Evolutionary conservation across 1,140 invertebrate species (phyloP), one percentile per base, ranked within the genome.

Genomic region (Cyrtorhinus lividipennis): DNA sequence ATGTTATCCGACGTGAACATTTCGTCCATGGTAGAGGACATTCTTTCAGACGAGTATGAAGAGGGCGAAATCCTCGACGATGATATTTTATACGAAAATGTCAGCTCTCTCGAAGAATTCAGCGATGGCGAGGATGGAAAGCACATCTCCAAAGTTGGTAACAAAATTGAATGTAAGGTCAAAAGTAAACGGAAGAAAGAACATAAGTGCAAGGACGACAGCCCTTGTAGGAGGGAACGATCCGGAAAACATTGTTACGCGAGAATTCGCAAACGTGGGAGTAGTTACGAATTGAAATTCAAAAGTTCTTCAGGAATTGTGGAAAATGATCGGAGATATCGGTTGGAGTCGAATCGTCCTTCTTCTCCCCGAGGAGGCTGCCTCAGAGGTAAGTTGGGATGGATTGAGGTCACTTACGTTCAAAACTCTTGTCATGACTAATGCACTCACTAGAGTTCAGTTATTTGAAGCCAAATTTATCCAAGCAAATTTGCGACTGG

Each of bases 231-330:
- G 24, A 60, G 44, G 12, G 59, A 61, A 25, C 30, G 63, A 27
- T 44, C 25, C 18, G 63, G 58, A 18, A 64, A 64, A 38, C 63
- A 64, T 22, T 61, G 63, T 38, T 53, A 64, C 58, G 63, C 56
- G 5, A 38, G 62, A 24, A 63, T 63, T n/a, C 25, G 56, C 13
- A 58, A 59, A 10, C 13, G 62, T n/a, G 15, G 56, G 30, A 46
- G 8, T 8, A 59, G 22, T 56, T 24, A 26, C 18, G 26, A 26
- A 1, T 48, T n/a, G n/a, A 30, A 62, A 56, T 10, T n/a, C 10
- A 53, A 62, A 56, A 53, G 12, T 12, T 24, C 8, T 56, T 46
- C 24, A 24, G 8, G 38, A 10, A 44, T 10, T 10, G 38, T 44
- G n/a, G 38, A 44, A 44, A 53, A 53, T 53, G 48, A 10, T 53